Conservation (phyloP, 2,113 vertebrate species). For the Platysternon megacephalum region DNA sequence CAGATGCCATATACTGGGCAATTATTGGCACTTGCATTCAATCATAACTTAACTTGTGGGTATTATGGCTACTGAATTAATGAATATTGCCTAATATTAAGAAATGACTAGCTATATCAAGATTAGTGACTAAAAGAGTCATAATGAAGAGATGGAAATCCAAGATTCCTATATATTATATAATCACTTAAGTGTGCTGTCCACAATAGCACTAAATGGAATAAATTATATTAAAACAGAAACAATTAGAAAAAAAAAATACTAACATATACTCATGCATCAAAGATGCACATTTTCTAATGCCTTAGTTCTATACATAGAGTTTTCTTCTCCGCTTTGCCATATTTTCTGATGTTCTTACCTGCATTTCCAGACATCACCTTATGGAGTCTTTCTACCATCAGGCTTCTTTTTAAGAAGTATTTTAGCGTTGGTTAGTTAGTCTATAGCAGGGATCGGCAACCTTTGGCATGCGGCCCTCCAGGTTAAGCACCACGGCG, state of each 20-base stretch:
- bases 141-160: not conserved
- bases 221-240: not conserved
- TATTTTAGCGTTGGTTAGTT: not conserved
- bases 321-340: not conserved
- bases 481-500: too few relatives aligned
- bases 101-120: not conserved
- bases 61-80: not conserved
- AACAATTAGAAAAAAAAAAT: not conserved
- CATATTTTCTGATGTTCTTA: not conserved
- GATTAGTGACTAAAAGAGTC: not conserved
- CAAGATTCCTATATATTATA: not conserved
- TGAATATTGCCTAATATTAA: not conserved
- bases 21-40: not conserved
- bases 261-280: fast-evolving
- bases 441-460: not conserved
- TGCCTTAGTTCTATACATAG: not conserved
- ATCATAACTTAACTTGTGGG: not conserved
- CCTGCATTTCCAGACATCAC: not conserved
- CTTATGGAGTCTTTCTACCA: not conserved
- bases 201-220: not conserved
- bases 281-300: not conserved
- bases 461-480: too few relatives aligned
- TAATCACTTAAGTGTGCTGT: not conserved
- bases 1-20: not conserved
- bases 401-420: not conserved